Evolutionary conservation across 2,113 vertebrate species (phyloP).

Genomic region (Gyps fulvus): DNA sequence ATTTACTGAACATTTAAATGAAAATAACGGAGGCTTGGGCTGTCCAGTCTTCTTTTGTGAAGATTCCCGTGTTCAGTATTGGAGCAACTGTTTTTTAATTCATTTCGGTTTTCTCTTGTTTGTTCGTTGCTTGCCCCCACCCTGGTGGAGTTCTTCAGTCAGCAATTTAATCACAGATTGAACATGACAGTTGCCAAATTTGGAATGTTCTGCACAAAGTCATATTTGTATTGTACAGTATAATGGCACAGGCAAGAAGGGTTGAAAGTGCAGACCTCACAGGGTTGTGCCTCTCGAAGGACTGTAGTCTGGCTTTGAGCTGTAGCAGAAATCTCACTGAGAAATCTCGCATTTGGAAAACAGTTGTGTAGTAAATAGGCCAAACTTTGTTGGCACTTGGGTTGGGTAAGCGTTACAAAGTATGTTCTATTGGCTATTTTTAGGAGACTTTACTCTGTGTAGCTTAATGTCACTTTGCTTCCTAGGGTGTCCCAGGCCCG

Average conservation of each 20-base stretch:
- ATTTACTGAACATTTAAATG: not conserved
- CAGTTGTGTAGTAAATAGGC: not conserved
- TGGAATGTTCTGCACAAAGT: constrained; percentile 26
- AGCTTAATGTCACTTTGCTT: not conserved
- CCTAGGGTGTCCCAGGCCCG: not conserved
- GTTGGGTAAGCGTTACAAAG: not conserved
- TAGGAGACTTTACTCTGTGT: not conserved
- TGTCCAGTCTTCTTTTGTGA: not conserved
- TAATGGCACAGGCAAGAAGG: not conserved
- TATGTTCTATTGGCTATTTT: not conserved
- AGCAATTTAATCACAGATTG: constrained; percentile 17
- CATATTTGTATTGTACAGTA: not conserved
- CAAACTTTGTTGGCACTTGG: not conserved
- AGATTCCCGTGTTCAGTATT: not conserved
- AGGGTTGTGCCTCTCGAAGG: not conserved
- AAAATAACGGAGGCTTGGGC: not conserved
- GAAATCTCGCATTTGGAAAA: not conserved
- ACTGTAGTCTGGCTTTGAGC: not conserved
- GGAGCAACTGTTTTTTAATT: not conserved
- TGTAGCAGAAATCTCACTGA: not conserved
- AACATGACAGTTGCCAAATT: constrained; percentile 43
- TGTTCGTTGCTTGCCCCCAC: not conserved
- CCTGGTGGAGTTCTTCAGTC: not conserved
- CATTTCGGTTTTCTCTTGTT: not conserved
- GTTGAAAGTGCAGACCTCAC: not conserved